phyloP scores from a whole-genome alignment of 2,797 vertebrate genomes.

The Danionella dracula region DNA sequence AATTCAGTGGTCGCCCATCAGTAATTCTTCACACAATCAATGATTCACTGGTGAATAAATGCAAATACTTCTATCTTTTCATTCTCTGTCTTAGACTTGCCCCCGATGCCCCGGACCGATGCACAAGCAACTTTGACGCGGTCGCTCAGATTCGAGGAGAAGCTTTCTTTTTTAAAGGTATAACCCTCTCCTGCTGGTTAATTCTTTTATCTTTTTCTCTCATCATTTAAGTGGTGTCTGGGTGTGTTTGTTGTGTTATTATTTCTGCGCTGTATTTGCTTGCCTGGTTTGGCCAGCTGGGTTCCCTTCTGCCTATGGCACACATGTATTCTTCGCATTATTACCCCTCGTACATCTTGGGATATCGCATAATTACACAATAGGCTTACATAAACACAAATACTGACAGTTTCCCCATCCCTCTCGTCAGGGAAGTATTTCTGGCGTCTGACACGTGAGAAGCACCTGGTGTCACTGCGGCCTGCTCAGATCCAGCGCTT shows the following conservation, averaged over 20 bases:
- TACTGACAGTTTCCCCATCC: not conserved
- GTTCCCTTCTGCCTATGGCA: slow-evolving; percentile 45
- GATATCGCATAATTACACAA: slow-evolving; percentile 34
- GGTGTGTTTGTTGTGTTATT: not conserved
- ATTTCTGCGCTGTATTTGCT: not conserved
- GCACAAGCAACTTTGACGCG: slow-evolving; percentile 81
- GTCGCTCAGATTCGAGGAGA: slow-evolving; percentile 97
- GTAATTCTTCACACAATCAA: not conserved
- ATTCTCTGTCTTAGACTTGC: slow-evolving; percentile 34
- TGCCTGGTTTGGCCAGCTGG: slow-evolving; percentile 26
- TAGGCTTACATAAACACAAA: not conserved
- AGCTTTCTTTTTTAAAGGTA: slow-evolving; percentile 94
- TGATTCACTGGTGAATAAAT: slow-evolving; percentile 5
- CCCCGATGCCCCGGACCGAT: slow-evolving; percentile 82
- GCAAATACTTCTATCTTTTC: not conserved
- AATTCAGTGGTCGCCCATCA: not conserved
- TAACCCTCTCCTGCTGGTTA: no score
- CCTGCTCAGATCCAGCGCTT: slow-evolving; percentile 92
- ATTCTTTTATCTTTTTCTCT: no score
- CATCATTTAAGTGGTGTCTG: not conserved
- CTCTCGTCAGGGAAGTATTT: slow-evolving; percentile 82
- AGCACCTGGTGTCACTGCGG: slow-evolving; percentile 89
- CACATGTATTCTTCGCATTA: slow-evolving; percentile 48
- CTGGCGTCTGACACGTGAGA: slow-evolving; percentile 89
- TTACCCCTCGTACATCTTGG: slow-evolving; percentile 35